Conservation (phyloP, 2,888 invertebrate species). For the Keiferia lycopersicella region DNA sequence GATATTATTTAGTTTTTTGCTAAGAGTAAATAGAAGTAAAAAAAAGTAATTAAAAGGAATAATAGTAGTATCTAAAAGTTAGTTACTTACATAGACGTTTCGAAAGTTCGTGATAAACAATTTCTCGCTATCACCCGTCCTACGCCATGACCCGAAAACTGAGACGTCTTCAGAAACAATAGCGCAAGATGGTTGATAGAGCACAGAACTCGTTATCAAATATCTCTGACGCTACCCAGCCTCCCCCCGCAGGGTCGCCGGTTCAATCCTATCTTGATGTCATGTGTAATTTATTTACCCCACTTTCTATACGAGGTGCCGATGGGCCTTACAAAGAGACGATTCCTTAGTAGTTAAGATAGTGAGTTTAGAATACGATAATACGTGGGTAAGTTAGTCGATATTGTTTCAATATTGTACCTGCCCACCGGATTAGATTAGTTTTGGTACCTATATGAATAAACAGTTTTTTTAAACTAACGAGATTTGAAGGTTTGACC, state of each 20-base stretch:
- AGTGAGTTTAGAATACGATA: too few relatives aligned
- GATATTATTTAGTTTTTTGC: not conserved
- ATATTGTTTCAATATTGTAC: too few relatives aligned
- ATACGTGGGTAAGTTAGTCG: too few relatives aligned
- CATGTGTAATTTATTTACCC: constrained; percentile 21
- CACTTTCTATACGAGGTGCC: constrained; percentile 19
- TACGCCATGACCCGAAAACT: constrained; percentile 31
- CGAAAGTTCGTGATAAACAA: too few relatives aligned
- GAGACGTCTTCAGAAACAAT: constrained; percentile 46
- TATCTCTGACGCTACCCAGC: constrained; percentile 48
- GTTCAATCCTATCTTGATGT: constrained; percentile 7
- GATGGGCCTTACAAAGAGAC: not conserved
- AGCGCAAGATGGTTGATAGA: constrained; percentile 49
- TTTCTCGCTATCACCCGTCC: not conserved
- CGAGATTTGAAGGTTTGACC: too few relatives aligned
- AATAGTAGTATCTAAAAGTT: too few relatives aligned
- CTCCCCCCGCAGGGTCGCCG: constrained; percentile 24
- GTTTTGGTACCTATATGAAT: too few relatives aligned
- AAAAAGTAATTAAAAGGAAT: too few relatives aligned
- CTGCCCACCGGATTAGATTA: too few relatives aligned
- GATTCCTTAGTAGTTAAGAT: not conserved
- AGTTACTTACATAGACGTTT: too few relatives aligned
- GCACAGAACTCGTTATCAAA: constrained; percentile 45
- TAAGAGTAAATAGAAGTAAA: too few relatives aligned
- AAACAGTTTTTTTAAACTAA: too few relatives aligned